Percentiles rank a stretch among this genome's conserved stretches.
phyloP scores from a whole-genome alignment of 2,888 invertebrate species.

The Busseola fusca region DNA sequence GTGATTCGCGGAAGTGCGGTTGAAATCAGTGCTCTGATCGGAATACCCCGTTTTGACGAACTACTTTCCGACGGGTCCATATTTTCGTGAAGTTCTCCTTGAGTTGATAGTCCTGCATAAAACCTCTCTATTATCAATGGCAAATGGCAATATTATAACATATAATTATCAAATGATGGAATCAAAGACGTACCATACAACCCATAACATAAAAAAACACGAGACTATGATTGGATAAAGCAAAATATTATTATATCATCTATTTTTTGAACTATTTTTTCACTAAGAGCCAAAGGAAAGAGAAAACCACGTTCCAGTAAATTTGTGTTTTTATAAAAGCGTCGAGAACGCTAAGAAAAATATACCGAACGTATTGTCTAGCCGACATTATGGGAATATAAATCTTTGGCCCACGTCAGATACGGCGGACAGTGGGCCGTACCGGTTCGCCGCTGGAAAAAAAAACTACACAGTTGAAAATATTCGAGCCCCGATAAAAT shows the following conservation, averaged over 20 bases:
- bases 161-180: not conserved
- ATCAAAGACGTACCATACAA: not conserved
- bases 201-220: slow-evolving; percentile 5
- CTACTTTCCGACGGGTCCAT: not conserved
- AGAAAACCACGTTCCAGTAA: slow-evolving; percentile 50
- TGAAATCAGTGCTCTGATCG: no score
- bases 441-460: slow-evolving; percentile 52
- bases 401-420: slow-evolving; percentile 71
- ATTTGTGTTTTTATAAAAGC: slow-evolving; percentile 62
- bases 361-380: slow-evolving; percentile 70
- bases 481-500: slow-evolving; percentile 41
- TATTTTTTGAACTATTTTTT: slow-evolving; percentile 43
- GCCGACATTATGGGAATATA: slow-evolving; percentile 69
- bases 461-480: slow-evolving; percentile 60
- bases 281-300: slow-evolving; percentile 40
- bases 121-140: not conserved
- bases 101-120: no score
- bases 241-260: slow-evolving; percentile 47
- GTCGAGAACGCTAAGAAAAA: slow-evolving; percentile 64
- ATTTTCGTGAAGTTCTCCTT: not conserved
- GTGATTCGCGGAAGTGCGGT: no score
- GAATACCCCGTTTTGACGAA: not conserved
- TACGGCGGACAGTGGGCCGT: slow-evolving; percentile 64
- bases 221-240: slow-evolving; percentile 33
- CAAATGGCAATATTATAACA: not conserved